phyloP scores from a whole-genome alignment of 2,797 vertebrate species.

The Tokudaia muenninki region DNA sequence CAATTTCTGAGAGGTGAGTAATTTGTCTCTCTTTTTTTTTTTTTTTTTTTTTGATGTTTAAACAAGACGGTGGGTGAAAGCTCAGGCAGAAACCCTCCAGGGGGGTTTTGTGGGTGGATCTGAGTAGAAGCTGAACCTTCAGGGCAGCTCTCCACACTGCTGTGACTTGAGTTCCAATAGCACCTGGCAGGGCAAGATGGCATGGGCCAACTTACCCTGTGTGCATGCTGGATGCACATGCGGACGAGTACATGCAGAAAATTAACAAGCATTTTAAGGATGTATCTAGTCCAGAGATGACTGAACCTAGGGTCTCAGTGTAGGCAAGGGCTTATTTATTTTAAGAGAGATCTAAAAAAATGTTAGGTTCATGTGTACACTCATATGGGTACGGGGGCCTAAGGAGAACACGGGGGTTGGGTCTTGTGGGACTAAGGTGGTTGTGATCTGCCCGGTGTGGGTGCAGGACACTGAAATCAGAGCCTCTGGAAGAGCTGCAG shows the following conservation, averaged over 20 bases:
- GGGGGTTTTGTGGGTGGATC: neutral
- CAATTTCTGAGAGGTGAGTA: constrained; percentile 72
- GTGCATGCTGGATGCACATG: fast-evolving
- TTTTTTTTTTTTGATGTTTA: constrained; percentile 56
- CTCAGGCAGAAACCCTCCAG: neutral
- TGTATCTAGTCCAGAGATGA: neutral
- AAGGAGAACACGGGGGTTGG: neutral
- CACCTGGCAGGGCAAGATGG: neutral
- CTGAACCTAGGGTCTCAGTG: neutral
- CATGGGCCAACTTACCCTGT: neutral
- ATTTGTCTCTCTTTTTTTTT: constrained; percentile 40
- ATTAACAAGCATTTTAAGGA: neutral
- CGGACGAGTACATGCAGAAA: neutral
- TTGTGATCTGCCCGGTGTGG: too few relatives aligned
- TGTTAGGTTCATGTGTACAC: neutral
- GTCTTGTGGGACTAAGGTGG: neutral
- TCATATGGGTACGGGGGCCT: too few relatives aligned
- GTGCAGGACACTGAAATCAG: neutral
- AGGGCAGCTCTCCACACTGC: fast-evolving
- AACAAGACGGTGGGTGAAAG: neutral
- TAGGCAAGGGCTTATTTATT: neutral
- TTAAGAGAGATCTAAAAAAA: neutral
- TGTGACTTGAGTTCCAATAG: fast-evolving
- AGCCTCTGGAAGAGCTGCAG: neutral
- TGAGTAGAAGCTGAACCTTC: too few relatives aligned